Conservation (phyloP, 2,113 vertebrate species). For the Rhinopomastus cyanomelas region DNA sequence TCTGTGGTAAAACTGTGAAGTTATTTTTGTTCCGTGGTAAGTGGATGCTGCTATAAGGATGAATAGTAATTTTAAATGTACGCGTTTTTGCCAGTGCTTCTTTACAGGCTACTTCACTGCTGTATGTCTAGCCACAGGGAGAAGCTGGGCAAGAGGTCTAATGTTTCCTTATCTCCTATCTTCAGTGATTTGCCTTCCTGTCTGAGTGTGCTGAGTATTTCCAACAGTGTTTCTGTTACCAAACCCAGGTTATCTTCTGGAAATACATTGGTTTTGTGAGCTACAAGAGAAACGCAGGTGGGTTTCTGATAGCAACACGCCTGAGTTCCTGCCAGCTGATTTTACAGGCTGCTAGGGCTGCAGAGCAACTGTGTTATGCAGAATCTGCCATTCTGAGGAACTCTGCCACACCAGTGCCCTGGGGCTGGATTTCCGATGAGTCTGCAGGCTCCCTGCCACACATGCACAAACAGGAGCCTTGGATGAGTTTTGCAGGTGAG, state of each 20-base stretch:
- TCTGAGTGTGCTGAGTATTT: not conserved
- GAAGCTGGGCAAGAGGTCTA: slow-evolving; percentile 29
- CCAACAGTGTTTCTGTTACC: not conserved
- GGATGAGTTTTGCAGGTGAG: not conserved
- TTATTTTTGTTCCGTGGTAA: not conserved
- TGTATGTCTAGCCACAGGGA: not conserved
- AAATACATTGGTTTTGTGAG: not conserved
- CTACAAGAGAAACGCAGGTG: slow-evolving; percentile 26
- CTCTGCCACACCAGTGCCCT: not conserved
- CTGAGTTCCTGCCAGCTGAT: not conserved
- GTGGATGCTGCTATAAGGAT: not conserved
- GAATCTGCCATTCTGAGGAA: not conserved
- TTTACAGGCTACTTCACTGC: not conserved
- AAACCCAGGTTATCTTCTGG: slow-evolving; percentile 44
- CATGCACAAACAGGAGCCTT: not conserved
- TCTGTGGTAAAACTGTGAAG: not conserved
- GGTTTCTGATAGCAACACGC: slow-evolving; percentile 15
- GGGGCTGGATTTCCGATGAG: not conserved
- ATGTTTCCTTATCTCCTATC: slow-evolving; percentile 40
- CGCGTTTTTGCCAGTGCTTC: not conserved
- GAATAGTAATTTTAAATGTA: not conserved
- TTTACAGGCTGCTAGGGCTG: slow-evolving; percentile 13
- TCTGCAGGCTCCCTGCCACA: not conserved
- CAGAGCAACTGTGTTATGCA: not conserved
- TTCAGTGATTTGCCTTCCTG: slow-evolving; percentile 43